phyloP scores from a whole-genome alignment of 1,140 invertebrate genomes.

The Aphelenchoides fujianensis region DNA sequence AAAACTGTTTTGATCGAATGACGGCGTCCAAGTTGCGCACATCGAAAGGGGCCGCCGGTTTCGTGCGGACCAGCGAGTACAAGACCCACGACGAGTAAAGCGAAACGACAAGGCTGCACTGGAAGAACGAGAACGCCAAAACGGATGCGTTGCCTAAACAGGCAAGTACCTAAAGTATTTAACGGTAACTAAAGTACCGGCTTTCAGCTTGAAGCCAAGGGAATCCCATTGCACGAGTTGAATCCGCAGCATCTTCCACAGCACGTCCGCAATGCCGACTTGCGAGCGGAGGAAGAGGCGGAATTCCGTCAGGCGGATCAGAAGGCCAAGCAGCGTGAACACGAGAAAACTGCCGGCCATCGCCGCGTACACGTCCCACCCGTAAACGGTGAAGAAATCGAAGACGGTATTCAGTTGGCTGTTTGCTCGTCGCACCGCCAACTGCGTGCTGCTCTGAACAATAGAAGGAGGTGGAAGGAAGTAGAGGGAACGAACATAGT shows the following conservation, averaged over 20 bases:
- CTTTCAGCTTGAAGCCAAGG: background rate
- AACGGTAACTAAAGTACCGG: background rate
- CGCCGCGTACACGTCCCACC: background rate
- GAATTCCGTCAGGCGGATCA: background rate
- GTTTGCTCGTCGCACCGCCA: background rate
- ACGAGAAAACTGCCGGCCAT: background rate
- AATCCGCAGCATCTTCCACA: background rate
- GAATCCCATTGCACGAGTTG: background rate
- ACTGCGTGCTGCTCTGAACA: background rate
- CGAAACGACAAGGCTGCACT: background rate
- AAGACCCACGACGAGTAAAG: background rate
- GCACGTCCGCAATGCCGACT: background rate
- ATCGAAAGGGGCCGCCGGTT: background rate
- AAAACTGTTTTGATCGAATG: background rate
- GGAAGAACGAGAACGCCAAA: background rate
- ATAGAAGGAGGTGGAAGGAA: background rate
- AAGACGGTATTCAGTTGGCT: background rate
- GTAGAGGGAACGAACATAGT: background rate
- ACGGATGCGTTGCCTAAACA: background rate
- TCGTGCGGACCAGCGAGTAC: background rate
- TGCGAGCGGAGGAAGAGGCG: background rate
- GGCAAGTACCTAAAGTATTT: background rate
- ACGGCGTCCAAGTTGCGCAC: background rate
- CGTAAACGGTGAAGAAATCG: conserved; percentile 6
- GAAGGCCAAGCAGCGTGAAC: background rate